Percentiles rank a stretch among this genome's conserved stretches.
These are phyloP conservation scores for Paralichthys olivaceus DNA, from an alignment of 2,113 vertebrate genomes.

Conservation along the genomic window DNA sequence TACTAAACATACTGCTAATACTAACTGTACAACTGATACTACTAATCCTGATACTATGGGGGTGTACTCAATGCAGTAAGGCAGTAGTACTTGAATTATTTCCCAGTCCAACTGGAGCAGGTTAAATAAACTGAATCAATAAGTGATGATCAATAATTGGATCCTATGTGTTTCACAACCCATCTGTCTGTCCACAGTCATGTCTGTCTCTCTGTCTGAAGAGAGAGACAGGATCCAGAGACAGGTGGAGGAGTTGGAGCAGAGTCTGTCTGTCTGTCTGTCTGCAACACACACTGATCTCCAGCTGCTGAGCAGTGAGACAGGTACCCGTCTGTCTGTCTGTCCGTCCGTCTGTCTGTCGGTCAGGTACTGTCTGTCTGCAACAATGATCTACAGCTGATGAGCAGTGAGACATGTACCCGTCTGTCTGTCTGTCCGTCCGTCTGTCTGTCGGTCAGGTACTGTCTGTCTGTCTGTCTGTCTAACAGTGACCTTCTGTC, in stretches of 20 bases:
- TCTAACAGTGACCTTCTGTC: conserved; percentile 6
- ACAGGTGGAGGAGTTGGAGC: conserved; percentile 69
- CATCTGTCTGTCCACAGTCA: not conserved
- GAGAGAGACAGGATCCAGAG: conserved; percentile 22
- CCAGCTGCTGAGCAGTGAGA: conserved; percentile 65
- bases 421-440: not conserved
- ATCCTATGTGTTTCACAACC: not conserved
- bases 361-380: conserved; percentile 59
- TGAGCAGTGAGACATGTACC: too few relatives aligned
- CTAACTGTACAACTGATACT: not conserved
- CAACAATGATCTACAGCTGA: conserved; percentile 47
- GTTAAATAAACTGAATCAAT: too few relatives aligned
- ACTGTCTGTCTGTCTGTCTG: not conserved
- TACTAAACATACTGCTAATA: not conserved
- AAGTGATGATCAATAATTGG: too few relatives aligned
- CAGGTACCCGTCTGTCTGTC: conserved; percentile 55
- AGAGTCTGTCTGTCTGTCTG: conserved; percentile 54
- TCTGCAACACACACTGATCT: conserved; percentile 47
- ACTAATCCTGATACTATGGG: not conserved
- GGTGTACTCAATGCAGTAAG: too few relatives aligned
- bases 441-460: not conserved
- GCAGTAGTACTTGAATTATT: too few relatives aligned
- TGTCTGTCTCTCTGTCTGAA: not conserved
- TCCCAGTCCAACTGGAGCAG: too few relatives aligned
- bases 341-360: conserved; percentile 11